These are phyloP conservation scores for Montipora efflorescens DNA, from an alignment of 64 coral and sea anemone species.

Conservation along the genomic window DNA sequence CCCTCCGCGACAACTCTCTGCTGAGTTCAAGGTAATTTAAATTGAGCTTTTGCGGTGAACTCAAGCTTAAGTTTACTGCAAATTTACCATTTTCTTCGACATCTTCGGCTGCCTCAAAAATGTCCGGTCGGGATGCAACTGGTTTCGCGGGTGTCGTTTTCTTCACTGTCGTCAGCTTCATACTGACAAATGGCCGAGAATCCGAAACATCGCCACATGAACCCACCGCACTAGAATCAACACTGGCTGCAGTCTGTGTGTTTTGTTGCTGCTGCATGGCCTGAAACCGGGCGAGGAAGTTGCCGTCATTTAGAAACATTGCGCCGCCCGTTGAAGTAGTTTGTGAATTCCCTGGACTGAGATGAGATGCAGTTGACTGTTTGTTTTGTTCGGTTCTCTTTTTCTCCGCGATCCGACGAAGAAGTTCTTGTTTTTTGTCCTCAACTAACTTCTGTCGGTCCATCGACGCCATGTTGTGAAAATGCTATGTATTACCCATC, in stretches of 20 bases:
- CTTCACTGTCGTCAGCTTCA: slow-evolving; percentile 67
- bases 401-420: slow-evolving; percentile 69
- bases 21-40: background rate
- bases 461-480: slow-evolving; percentile 63
- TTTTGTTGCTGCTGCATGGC: slow-evolving; percentile 54
- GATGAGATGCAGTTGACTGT: background rate
- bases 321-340: background rate
- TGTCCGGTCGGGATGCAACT: slow-evolving; percentile 10
- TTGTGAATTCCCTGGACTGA: background rate
- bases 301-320: slow-evolving; percentile 68
- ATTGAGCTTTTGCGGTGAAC: background rate
- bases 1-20: no score
- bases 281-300: slow-evolving; percentile 75
- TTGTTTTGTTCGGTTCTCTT: slow-evolving; percentile 25
- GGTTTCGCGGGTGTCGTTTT: slow-evolving; percentile 17
- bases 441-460: slow-evolving; percentile 45
- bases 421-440: slow-evolving; percentile 67
- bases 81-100: slow-evolving; percentile 70
- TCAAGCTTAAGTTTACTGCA: slow-evolving; percentile 19
- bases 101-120: slow-evolving; percentile 42
- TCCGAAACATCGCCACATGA: background rate
- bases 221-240: background rate
- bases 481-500: background rate
- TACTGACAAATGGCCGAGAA: slow-evolving; percentile 28
- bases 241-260: background rate